phyloP scores from a whole-genome alignment of 2,113 vertebrate genomes.

The Prinia subflava region DNA sequence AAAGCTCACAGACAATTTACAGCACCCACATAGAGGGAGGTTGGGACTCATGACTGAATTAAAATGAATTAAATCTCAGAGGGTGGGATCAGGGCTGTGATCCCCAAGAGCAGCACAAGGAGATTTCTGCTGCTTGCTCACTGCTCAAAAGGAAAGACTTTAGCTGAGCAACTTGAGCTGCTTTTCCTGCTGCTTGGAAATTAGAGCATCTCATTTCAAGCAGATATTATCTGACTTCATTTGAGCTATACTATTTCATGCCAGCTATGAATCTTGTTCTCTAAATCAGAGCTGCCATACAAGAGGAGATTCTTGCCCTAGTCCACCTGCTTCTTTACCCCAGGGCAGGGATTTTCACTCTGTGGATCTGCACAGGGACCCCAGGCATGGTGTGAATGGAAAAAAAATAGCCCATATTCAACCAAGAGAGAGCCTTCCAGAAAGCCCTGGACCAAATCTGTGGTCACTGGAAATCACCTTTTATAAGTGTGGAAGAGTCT shows the following conservation, averaged over 20 bases:
- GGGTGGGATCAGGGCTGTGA: background rate
- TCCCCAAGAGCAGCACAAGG: background rate
- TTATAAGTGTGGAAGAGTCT: background rate
- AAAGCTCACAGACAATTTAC: background rate
- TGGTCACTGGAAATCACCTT: background rate
- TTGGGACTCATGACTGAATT: background rate
- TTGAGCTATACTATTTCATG: background rate
- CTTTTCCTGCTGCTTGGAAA: constrained; percentile 13
- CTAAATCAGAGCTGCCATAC: background rate
- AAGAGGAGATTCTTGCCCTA: background rate
- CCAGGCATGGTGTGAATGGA: background rate
- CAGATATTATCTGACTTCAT: background rate
- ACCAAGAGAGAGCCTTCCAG: background rate
- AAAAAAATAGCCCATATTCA: background rate
- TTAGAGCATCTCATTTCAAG: background rate
- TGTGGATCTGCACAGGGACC: background rate
- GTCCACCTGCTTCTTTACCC: background rate
- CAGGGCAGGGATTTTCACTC: background rate
- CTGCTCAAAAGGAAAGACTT: background rate
- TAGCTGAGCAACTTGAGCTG: background rate
- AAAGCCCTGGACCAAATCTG: background rate
- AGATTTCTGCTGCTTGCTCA: background rate
- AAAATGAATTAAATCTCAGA: background rate
- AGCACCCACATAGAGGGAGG: background rate
- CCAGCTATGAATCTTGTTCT: background rate